Evolutionary conservation across 2,113 vertebrate genomes (phyloP).

Genomic region (Lasiurus cinereus): DNA sequence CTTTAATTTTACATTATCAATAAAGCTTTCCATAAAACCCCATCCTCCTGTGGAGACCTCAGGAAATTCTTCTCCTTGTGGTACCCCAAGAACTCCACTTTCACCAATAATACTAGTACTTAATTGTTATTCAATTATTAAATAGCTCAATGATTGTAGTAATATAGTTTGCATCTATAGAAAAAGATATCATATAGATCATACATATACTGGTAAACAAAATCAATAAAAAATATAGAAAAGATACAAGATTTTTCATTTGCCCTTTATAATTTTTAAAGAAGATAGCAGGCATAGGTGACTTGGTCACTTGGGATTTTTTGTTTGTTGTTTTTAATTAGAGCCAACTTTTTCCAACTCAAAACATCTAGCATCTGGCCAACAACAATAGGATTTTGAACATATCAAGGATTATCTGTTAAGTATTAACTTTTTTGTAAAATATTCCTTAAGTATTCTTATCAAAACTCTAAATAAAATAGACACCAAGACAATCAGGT

Average conservation of each 20-base stretch:
- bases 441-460: background rate
- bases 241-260: background rate
- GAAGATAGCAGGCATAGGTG: background rate
- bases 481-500: background rate
- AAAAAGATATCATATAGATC: background rate
- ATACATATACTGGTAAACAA: background rate
- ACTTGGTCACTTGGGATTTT: background rate
- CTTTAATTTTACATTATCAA: background rate
- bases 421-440: background rate
- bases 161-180: background rate
- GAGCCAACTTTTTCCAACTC: background rate
- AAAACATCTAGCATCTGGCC: background rate
- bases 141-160: background rate
- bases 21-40: background rate
- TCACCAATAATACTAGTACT: background rate
- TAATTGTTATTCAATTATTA: background rate
- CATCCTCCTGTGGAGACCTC: background rate
- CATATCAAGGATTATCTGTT: background rate
- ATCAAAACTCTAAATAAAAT: background rate
- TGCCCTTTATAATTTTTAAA: background rate
- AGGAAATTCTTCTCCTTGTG: background rate
- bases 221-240: background rate
- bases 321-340: too few relatives aligned
- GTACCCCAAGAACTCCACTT: background rate
- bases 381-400: background rate